Percentiles rank a stretch among this genome's conserved stretches.
Evolutionary conservation across 2,113 vertebrate species (phyloP).

Genomic region (Theristicus caerulescens): DNA sequence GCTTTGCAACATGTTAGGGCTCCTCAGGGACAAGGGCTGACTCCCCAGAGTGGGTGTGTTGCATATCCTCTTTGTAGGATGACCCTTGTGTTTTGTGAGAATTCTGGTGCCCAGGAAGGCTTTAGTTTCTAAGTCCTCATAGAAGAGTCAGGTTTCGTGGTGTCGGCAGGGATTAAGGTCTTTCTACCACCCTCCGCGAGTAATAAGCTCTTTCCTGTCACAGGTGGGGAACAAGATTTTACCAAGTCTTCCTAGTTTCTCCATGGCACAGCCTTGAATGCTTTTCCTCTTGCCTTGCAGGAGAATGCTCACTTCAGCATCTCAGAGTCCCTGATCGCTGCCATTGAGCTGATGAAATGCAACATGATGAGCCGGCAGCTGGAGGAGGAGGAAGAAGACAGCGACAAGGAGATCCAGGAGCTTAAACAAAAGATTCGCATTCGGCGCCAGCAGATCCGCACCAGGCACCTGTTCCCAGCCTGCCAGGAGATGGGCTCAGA

Average conservation of each 20-base stretch:
- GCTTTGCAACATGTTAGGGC: not conserved
- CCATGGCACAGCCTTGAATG: not conserved
- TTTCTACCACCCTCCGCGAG: not conserved
- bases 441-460: conserved; percentile 91
- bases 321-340: conserved; percentile 94
- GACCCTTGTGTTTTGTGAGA: not conserved
- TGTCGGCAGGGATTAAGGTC: not conserved
- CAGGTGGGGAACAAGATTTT: not conserved
- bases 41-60: not conserved
- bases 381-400: conserved; percentile 86
- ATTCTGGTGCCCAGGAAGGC: not conserved
- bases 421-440: conserved; percentile 96
- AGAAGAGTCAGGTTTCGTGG: not conserved
- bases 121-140: not conserved
- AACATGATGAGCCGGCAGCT: conserved; percentile 85
- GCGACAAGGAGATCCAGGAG: conserved; percentile 93
- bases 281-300: conserved; percentile 64
- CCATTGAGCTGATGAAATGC: conserved; percentile 98
- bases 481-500: conserved; percentile 71
- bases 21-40: not conserved
- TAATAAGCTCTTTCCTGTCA: not conserved
- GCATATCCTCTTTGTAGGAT: not conserved
- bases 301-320: conserved; percentile 99
- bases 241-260: not conserved
- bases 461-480: conserved; percentile 72